These are phyloP conservation scores for Megathymus violae DNA, from an alignment of 1,140 invertebrate species.

Conservation along the genomic window DNA sequence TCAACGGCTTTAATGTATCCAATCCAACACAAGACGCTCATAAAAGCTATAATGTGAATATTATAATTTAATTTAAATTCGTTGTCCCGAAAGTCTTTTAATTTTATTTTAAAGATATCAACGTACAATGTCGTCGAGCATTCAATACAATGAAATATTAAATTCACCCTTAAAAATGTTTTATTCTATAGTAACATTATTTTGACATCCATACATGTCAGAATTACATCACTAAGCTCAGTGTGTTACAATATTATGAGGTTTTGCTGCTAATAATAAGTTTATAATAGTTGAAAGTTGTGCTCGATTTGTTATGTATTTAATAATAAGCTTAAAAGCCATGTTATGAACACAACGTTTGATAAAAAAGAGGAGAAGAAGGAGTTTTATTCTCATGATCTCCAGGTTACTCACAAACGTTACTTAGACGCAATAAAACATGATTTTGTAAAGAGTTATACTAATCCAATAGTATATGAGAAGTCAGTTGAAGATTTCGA, in stretches of 20 bases:
- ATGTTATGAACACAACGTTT: slow-evolving; percentile 47
- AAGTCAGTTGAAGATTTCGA: slow-evolving; percentile 68
- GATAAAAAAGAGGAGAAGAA: slow-evolving; percentile 49
- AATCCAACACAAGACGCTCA: too few relatives aligned
- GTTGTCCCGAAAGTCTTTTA: too few relatives aligned
- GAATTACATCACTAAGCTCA: not conserved
- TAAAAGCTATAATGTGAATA: too few relatives aligned
- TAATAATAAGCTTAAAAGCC: slow-evolving; percentile 12
- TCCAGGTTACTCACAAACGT: slow-evolving; percentile 55
- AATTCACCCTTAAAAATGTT: too few relatives aligned
- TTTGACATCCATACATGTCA: not conserved
- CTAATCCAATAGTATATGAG: slow-evolving; percentile 36
- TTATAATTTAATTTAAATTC: too few relatives aligned
- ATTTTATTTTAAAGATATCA: too few relatives aligned
- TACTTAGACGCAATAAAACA: slow-evolving; percentile 65
- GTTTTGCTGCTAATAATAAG: slow-evolving; percentile 8
- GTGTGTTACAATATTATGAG: not conserved
- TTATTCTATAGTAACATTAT: not conserved
- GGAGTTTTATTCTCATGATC: slow-evolving; percentile 47
- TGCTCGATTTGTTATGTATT: not conserved
- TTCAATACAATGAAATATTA: too few relatives aligned
- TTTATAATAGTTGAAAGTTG: not conserved
- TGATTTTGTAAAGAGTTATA: slow-evolving; percentile 53
- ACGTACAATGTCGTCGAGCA: too few relatives aligned
- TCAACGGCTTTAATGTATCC: too few relatives aligned